Evolutionary conservation across 2,113 vertebrate genomes (phyloP).

Genomic region (Hydropotes inermis): DNA sequence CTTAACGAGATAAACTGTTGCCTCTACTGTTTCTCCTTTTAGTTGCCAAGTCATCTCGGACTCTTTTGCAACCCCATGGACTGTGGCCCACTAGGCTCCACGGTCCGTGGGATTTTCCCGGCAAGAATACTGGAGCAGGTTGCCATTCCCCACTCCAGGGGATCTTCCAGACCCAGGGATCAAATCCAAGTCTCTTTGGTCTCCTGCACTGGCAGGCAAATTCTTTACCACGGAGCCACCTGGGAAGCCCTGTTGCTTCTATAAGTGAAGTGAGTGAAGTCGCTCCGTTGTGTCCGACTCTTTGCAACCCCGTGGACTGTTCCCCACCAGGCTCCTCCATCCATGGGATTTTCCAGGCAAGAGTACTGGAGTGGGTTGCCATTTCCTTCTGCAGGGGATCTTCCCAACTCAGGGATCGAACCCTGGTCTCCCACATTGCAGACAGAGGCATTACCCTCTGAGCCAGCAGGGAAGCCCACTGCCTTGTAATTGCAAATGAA

Average conservation of each 20-base stretch:
- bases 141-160: background rate
- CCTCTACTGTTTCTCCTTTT: background rate
- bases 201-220: background rate
- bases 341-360: too few species aligned
- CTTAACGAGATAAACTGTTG: background rate
- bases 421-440: too few species aligned
- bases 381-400: too few species aligned
- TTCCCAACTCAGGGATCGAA: too few species aligned
- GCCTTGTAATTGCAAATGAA: background rate
- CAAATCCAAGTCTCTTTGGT: background rate
- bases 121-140: background rate
- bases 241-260: background rate
- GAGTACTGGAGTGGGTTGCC: too few species aligned
- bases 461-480: background rate
- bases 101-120: background rate
- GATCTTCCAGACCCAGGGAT: background rate
- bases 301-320: too few species aligned
- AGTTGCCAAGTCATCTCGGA: background rate
- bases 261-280: too few species aligned
- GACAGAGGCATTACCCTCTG: too few species aligned
- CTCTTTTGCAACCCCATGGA: background rate
- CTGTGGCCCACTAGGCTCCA: background rate
- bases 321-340: too few species aligned
- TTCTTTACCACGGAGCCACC: background rate
- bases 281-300: too few species aligned